Evolutionary conservation across 2,113 vertebrate genomes (phyloP), one percentile per base, ranked within the genome.

Genomic region (Sinocyclocheilus maitianheensis): DNA sequence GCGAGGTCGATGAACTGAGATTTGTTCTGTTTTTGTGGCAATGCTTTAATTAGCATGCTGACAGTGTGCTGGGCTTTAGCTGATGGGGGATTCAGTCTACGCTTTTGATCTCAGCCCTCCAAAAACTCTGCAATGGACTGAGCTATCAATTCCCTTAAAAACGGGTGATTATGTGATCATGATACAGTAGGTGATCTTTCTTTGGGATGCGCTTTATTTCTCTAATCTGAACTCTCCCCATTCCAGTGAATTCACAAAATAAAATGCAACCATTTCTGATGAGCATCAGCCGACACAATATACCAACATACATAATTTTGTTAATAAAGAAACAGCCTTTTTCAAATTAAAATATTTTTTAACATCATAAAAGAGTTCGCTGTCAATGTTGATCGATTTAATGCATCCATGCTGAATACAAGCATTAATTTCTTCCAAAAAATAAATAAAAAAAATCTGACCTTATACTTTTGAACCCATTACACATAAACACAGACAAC

Each of bases 401-500:
- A 30, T 67, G 2, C 13, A 16, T 30, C 24, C 26, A 14, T 30
- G 63, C 24, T 67, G 13, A 67, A 6, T 30, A 67, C 6, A 3
- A 3, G 30, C 30, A 34, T 34, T 34, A 34, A 34, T 34, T 34
- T 34, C 30, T 34, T 34, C 2, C 30, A 34, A 37, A 37, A 37
- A 37, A 51, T 3, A 13, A 13, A 51, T 48, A 5, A 18, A 8
- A 22, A 22, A 58, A 55, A 55, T 18, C 18, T 58, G 6, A 22
- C 7, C 20, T 22, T 9, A 22, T 22, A 22, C 58, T 22, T 22
- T 60, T 60, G 13, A 60, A 60, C 51, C 69, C 67, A 74, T 84
- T 74, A 84, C 82, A 74, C 82, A 75, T 84, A 84, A 84, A 84
- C 69, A 84, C 82, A 60, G 69, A 84, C 53, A 74, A 84, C 51